Conservation (phyloP, 1,140 invertebrate genomes). For the Dinoponera quadriceps region DNA sequence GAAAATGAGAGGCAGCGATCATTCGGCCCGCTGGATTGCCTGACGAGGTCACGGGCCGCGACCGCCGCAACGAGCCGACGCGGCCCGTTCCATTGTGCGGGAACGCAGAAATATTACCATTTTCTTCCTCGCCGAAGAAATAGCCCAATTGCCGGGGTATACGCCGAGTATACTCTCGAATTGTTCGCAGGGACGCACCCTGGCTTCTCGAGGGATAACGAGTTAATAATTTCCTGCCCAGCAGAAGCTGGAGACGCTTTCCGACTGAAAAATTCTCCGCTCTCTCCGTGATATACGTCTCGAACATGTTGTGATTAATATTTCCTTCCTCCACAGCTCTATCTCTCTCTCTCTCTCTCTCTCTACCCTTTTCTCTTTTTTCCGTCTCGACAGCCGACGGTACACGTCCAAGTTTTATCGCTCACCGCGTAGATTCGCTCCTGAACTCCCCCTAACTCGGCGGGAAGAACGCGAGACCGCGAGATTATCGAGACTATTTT, state of each 20-base stretch:
- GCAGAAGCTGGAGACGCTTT: not conserved
- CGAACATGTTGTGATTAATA: not conserved
- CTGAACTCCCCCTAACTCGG: not conserved
- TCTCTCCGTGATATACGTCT: not conserved
- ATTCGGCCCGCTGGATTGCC: constrained; percentile 78
- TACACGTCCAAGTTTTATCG: not conserved
- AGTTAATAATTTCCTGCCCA: not conserved
- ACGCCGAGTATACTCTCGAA: not conserved
- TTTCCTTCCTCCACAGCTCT: not conserved
- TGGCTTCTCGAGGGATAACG: not conserved
- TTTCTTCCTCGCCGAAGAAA: constrained; percentile 17
- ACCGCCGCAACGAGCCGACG: constrained; percentile 12
- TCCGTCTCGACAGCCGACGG: no score
- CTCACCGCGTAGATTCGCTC: not conserved
- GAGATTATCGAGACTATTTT: not conserved
- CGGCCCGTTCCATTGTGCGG: constrained; percentile 2
- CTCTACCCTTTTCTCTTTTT: no score
- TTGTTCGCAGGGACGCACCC: not conserved
- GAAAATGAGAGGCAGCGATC: constrained; percentile 69
- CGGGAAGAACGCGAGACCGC: not conserved
- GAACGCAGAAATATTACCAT: not conserved
- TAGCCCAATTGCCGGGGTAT: constrained; percentile 2
- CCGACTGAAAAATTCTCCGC: not conserved
- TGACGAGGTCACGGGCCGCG: constrained; percentile 59
- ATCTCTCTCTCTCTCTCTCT: no score